A percentile compares a stretch with the other conserved stretches of the same genome.
Conservation (phyloP, 2,888 invertebrate genomes). For the Choreutis nemorana region DNA sequence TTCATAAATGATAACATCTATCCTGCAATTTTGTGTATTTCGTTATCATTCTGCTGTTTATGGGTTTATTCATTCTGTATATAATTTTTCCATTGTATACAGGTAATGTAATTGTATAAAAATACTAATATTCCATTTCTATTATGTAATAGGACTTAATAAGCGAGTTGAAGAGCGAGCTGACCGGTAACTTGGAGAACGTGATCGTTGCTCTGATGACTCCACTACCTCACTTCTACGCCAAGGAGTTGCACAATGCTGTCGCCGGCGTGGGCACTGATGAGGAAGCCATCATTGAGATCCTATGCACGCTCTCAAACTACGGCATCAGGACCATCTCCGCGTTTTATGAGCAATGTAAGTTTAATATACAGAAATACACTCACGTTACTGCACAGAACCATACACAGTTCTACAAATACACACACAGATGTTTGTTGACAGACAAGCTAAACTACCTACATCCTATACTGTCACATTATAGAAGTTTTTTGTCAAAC, state of each 20-base stretch:
- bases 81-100: no score
- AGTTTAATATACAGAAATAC: constrained; percentile 44
- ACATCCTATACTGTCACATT: no score
- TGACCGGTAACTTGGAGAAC: constrained; percentile 89
- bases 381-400: no score
- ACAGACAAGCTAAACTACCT: no score
- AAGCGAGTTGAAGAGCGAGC: constrained; percentile 86
- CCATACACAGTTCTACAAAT: no score
- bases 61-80: no score
- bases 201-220: constrained; percentile 92
- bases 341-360: constrained; percentile 82
- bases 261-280: constrained; percentile 88
- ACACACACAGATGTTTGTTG: no score
- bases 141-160: constrained; percentile 68
- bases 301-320: constrained; percentile 90
- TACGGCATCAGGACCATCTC: constrained; percentile 87
- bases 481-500: no score
- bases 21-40: no score
- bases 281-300: constrained; percentile 91
- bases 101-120: no score
- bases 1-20: no score
- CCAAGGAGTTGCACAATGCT: constrained; percentile 88
- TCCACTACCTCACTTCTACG: constrained; percentile 88
- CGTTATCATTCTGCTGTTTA: no score
- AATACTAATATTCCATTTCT: constrained; percentile 5